A percentile compares a stretch with the other conserved stretches of the same genome.
phyloP scores from a whole-genome alignment of 2,888 invertebrate genomes.

The Cephus pulcher region DNA sequence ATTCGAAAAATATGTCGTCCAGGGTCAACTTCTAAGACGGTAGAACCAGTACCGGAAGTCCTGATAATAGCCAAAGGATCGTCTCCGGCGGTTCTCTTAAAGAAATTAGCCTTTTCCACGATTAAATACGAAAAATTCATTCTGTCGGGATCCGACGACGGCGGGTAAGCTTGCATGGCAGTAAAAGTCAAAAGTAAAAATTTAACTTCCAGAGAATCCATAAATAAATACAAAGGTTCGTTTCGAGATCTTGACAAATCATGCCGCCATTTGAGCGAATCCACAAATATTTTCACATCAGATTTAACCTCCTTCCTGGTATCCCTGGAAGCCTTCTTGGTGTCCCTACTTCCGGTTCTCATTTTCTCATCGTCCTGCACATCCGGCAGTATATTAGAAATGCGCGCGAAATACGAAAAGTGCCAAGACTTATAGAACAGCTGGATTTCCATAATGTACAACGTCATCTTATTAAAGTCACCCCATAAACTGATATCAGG shows the following conservation, averaged over 20 bases:
- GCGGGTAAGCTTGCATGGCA: constrained; percentile 6
- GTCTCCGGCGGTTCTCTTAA: constrained; percentile 20
- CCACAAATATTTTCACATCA: constrained; percentile 7
- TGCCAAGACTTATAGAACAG: constrained; percentile 43
- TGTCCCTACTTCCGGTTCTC: neutral
- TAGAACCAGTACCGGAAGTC: constrained; percentile 34
- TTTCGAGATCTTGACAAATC: constrained; percentile 29
- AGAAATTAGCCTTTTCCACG: constrained; percentile 38
- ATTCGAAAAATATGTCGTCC: constrained; percentile 44
- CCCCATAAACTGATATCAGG: constrained; percentile 38
- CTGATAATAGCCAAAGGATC: constrained; percentile 13
- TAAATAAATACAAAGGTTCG: constrained; percentile 45
- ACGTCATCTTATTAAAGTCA: constrained; percentile 46
- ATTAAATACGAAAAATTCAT: constrained; percentile 23
- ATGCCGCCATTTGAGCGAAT: constrained; percentile 21
- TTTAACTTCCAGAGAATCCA: constrained; percentile 41
- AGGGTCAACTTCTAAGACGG: constrained; percentile 39
- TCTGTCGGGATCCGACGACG: neutral
- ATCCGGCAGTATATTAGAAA: constrained; percentile 24
- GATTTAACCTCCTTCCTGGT: constrained; percentile 7
- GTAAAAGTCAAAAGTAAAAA: constrained; percentile 42
- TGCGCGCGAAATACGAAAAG: constrained; percentile 32
- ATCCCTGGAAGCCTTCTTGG: neutral
- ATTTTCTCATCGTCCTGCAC: constrained; percentile 7
- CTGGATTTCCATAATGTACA: constrained; percentile 33